Evolutionary conservation across 2,888 invertebrate species (phyloP).

Genomic region (Blomia tropicalis): DNA sequence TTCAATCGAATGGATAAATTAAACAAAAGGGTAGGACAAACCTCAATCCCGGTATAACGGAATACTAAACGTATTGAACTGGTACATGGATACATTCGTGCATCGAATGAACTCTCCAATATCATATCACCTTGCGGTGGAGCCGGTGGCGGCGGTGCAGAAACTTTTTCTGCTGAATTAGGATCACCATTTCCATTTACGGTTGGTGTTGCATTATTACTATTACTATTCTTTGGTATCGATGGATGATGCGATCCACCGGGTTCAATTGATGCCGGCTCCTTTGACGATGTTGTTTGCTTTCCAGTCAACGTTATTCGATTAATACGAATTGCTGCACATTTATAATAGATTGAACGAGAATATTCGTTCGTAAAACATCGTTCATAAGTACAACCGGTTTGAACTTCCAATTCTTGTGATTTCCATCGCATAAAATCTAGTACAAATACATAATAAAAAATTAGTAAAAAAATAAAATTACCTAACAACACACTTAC

Average conservation of each 20-base stretch:
- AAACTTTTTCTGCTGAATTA: neutral
- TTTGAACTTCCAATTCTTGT: neutral
- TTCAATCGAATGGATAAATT: neutral
- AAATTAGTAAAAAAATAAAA: neutral
- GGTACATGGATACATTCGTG: conserved; percentile 14
- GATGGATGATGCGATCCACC: neutral
- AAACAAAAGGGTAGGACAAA: neutral
- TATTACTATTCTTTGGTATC: neutral
- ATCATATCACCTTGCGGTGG: neutral
- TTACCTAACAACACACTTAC: neutral
- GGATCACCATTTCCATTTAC: neutral
- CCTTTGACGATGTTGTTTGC: neutral
- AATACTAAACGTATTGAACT: neutral
- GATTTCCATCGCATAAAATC: conserved; percentile 8
- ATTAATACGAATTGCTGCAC: conserved; percentile 4
- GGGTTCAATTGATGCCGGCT: neutral
- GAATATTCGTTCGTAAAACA: conserved; percentile 3
- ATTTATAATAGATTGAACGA: conserved; percentile 7
- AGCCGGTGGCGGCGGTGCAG: neutral
- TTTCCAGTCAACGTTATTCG: conserved; percentile 2
- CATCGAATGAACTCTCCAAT: neutral
- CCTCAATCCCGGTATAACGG: neutral
- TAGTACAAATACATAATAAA: neutral
- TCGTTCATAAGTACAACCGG: conserved; percentile 5
- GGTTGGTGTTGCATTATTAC: too few species aligned